Evolutionary conservation across 92 coral and sea anemone genomes (phyloP), one percentile per base, ranked within the genome.

Genomic region (Zoanthus solanderi): DNA sequence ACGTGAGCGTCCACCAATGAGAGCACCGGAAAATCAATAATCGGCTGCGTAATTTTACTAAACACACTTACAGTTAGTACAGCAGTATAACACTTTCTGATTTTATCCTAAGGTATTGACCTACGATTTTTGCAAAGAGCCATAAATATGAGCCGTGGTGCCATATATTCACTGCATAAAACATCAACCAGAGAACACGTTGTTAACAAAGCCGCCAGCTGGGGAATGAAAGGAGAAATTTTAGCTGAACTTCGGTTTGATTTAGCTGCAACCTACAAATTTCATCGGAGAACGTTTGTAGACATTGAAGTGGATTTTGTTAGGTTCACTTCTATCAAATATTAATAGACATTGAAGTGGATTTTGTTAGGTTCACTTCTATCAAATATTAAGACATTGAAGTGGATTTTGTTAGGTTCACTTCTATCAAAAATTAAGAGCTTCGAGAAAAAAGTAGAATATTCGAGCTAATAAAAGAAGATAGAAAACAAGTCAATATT

Each of bases 81-180:
- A 37, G 42, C 42, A 37, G 4, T 37, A 37, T 37, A 37, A 37
- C 42, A 37, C 7, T 86, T 45, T 67, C 31, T 69, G 17, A 37
- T 61, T 44, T 58, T 71, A 14, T 44, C 30, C 37, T 83, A 5
- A 97, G 99, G 99, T 28, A 95, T 97, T 88, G 99, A 97, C 93
- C 82, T 97, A 86, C 29, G 78, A 14, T 97, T 97, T 68, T 87
- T 97, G 45, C 89, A 97, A 84, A 90, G 89, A 60, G 99, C 99
- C 23, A 31, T 97, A 42, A 83, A 78, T 30, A 83, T 97, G 97
- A 86, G 96, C 42, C 88, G 79, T 14, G 92, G 91, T 12, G 78
- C 98, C 42, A 98, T 97, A 28, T 97, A 97, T 76, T 97, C 99
- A 7, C 92, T 97, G 48, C 99, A 97, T 97, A 97, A 97, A 87